Base-by-base conservation (phyloP, 1,140 invertebrate genomes). In the Araneus ventricosus region DNA sequence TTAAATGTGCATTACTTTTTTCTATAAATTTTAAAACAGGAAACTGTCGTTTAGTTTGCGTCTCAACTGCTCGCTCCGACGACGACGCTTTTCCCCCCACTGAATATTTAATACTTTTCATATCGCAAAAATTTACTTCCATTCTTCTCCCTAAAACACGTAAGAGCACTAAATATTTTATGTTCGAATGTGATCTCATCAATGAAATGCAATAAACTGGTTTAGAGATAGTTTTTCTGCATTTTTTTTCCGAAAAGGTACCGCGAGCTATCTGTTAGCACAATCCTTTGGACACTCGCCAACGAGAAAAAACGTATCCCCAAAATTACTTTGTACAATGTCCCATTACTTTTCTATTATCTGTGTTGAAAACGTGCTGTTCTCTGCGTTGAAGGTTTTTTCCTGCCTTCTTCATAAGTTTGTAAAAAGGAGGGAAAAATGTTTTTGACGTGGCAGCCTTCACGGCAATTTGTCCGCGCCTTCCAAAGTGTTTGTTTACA, bases 281-380 rank as follows among this genome's bases (percentile, higher is more conserved):
- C 70, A 0, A 75, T 63, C 30, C 34, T 34, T 75, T 75, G 70
- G 70, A 75, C 34, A 20, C 30, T 75, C 10, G 30, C 70, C 70
- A 75, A 20, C 14, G 20, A 34, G 37, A 34, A 75, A 37, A 75
- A 20, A 75, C 17, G 34, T 22, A 75, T 75, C 30, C 17, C 45
- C 30, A 37, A 34, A 75, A 75, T 75, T 75, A 75, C 70, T 75
- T 75, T 30, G 70, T 75, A 34, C 70, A 20, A 34, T 75, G 30
- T 75, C 70, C 70, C 70, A 75, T 75, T 75, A 75, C 70, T 75
- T 75, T 75, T 75, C 30, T 75, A 75, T 75, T 75, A 75, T 75
- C 70, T 37, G 70, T 20, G 70, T 34, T 75, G 70, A 75, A 75
- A 34, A 75, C 70, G 70, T 75, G 70, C 70, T 20, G 27, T 34